These are phyloP conservation scores for Etheostoma perlongum DNA, from an alignment of 2,797 vertebrate species.

Conservation along the genomic window DNA sequence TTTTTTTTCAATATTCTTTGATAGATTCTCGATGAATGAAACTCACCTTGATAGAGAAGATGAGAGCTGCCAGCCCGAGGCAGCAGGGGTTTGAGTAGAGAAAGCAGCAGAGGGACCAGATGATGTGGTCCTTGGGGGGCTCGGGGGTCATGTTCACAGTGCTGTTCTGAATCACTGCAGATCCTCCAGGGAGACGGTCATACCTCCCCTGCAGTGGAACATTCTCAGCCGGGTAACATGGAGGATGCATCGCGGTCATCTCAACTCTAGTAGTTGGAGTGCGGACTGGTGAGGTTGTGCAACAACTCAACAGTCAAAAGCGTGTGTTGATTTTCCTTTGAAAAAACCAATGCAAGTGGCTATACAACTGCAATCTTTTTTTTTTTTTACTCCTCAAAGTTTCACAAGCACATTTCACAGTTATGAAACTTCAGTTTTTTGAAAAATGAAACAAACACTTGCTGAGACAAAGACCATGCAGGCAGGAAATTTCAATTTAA, in stretches of 20 bases:
- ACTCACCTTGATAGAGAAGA: constrained; percentile 63
- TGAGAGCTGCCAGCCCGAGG: constrained; percentile 55
- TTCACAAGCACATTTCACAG: neutral
- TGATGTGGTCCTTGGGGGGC: constrained; percentile 40
- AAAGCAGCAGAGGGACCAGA: constrained; percentile 58
- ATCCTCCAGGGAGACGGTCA: accelerated
- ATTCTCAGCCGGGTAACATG: accelerated
- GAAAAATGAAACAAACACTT: neutral
- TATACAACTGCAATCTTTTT: too few relatives aligned
- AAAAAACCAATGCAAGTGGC: too few relatives aligned
- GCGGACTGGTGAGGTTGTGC: neutral
- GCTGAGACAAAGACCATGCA: neutral
- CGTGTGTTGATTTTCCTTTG: neutral
- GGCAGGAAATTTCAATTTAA: neutral
- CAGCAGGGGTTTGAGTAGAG: constrained; percentile 1
- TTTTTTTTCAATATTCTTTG: neutral
- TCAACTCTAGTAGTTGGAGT: neutral
- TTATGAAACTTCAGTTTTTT: neutral
- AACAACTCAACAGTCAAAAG: neutral
- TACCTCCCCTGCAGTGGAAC: neutral
- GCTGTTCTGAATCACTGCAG: constrained; percentile 3
- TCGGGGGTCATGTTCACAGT: constrained; percentile 5
- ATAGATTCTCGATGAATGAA: neutral
- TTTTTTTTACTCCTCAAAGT: neutral
- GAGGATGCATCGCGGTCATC: neutral